Evolutionary conservation across 2,113 vertebrate species (phyloP).

Genomic region (Oceanodroma tethys): DNA sequence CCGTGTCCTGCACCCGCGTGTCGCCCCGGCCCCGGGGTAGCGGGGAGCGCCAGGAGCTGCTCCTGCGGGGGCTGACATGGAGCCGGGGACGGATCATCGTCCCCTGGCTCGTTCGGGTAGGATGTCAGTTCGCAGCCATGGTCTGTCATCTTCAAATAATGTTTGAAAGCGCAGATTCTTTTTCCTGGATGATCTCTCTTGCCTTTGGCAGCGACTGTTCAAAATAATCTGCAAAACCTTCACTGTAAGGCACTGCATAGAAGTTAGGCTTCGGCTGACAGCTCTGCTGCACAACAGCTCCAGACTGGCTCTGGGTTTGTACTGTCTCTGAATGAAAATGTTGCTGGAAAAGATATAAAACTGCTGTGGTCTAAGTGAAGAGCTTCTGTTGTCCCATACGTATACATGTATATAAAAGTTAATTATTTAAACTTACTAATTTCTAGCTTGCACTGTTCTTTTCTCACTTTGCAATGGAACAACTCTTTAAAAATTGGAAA

Average conservation of each 20-base stretch:
- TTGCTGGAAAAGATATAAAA: fast-evolving
- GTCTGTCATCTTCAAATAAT: background rate
- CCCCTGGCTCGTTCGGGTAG: background rate
- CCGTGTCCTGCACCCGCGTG: fast-evolving
- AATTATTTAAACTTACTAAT: background rate
- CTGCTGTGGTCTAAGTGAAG: background rate
- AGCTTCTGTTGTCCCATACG: background rate
- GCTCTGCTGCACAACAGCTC: background rate
- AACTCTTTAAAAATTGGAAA: background rate
- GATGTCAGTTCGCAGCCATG: fast-evolving
- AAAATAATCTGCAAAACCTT: background rate
- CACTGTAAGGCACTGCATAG: fast-evolving
- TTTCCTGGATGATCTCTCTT: background rate
- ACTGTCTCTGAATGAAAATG: fast-evolving
- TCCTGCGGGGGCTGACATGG: fast-evolving
- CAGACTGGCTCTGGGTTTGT: fast-evolving
- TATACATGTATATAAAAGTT: fast-evolving
- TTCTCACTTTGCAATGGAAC: background rate
- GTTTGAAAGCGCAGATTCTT: background rate
- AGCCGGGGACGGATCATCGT: fast-evolving
- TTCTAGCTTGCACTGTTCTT: background rate
- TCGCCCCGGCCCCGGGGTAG: no score
- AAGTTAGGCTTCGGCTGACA: background rate
- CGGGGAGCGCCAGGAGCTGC: background rate
- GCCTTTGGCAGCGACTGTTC: background rate